These are phyloP conservation scores for Pinna nobilis DNA, from an alignment of 1,140 invertebrate genomes.

Conservation along the genomic window DNA sequence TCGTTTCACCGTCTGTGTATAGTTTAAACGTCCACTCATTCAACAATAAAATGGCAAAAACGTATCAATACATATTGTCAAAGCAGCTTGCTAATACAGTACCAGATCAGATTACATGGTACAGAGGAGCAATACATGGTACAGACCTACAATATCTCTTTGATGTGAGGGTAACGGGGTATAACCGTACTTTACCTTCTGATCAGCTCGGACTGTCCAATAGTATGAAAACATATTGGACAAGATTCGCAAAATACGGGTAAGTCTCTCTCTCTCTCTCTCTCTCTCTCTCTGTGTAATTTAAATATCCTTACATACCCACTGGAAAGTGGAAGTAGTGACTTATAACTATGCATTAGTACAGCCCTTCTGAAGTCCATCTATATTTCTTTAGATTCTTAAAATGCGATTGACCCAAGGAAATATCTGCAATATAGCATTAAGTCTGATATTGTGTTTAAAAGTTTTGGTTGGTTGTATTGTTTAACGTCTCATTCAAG, in stretches of 20 bases:
- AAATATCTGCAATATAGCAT: no score
- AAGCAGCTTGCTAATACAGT: background rate
- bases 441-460: no score
- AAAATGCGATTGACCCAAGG: no score
- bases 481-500: no score
- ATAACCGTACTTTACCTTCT: background rate
- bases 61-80: conserved; percentile 20
- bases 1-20: conserved; percentile 14
- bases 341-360: no score
- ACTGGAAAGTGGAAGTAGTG: no score
- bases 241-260: conserved; percentile 48
- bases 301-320: no score
- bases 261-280: conserved; percentile 6
- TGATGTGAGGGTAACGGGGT: background rate
- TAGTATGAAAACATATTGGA: conserved; percentile 31
- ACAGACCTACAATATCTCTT: conserved; percentile 33
- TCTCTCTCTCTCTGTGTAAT: no score
- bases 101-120: conserved; percentile 15
- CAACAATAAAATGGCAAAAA: conserved; percentile 14
- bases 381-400: no score
- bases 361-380: no score
- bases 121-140: conserved; percentile 18
- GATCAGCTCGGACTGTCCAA: conserved; percentile 15
- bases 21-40: conserved; percentile 12
- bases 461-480: no score